Base-by-base conservation (phyloP, 23 tunicate genomes). In the Corella eumyota region DNA sequence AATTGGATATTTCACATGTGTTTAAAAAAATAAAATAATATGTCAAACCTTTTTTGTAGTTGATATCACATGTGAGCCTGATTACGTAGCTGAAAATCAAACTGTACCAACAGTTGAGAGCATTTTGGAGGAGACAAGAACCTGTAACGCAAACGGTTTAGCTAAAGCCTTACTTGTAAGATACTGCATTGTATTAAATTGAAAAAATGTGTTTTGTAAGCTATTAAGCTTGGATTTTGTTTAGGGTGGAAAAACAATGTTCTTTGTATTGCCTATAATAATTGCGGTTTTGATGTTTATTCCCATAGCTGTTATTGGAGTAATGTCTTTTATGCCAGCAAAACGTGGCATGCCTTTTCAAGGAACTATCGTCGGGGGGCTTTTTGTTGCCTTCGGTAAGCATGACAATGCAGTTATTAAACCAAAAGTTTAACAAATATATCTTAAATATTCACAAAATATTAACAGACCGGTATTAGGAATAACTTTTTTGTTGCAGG, bases 161-260 rank as follows among this genome's bases (percentile, higher is more conserved):
- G 58, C 71, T 13, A 47, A 30, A 49, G 71, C 52, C 29, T 58
- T 66, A 30, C 15, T 25, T 44, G 71, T 66, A 66, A 58, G 63
- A 28, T n/a, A 15, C 48, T 11, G 11, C 15, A 11, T 11, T 11
- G 48, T 11, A 11, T 11, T 11, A 11, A 11, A 44, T 44, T 11
- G 15, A 11, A 44, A 15, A 44, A 11, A 44, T 44, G 48, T n/a
- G n/a, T n/a, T n/a, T n/a, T n/a, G n/a, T n/a, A n/a, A n/a, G n/a
- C n/a, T n/a, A n/a, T n/a, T n/a, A n/a, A n/a, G n/a, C n/a, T n/a
- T n/a, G n/a, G n/a, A n/a, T n/a, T n/a, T n/a, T n/a, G n/a, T n/a
- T n/a, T n/a, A n/a, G n/a, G n/a, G n/a, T n/a, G n/a, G n/a, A n/a
- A n/a, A n/a, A n/a, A n/a, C n/a, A n/a, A n/a, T 66, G 19, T 66